Conservation (phyloP, 2,113 vertebrate genomes). For the Oceanites oceanicus region DNA sequence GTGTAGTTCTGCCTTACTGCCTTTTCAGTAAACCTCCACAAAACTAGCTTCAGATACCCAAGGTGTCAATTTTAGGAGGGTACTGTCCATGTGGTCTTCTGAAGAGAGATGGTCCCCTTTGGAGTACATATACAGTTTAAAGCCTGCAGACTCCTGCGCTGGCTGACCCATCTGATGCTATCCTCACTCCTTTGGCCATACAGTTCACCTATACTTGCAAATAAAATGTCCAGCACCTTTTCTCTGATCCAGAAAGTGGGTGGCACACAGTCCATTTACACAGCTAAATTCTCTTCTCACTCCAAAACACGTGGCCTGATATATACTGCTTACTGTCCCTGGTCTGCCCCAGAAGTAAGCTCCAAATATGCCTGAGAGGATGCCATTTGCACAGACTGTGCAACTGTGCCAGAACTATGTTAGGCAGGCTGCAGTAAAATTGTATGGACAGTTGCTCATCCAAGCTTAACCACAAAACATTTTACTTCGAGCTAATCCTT, state of each 20-base stretch:
- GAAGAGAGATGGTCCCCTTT: not conserved
- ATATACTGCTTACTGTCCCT: not conserved
- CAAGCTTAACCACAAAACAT: not conserved
- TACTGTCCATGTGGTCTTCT: not conserved
- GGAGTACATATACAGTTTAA: not conserved
- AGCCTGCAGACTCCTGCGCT: not conserved
- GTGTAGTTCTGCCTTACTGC: not conserved
- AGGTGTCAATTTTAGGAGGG: not conserved
- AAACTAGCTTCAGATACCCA: not conserved
- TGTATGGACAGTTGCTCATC: not conserved
- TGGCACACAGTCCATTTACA: rapidly evolving
- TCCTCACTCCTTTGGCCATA: not conserved
- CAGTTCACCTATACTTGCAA: not conserved
- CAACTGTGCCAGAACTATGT: not conserved
- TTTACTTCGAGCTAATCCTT: not conserved
- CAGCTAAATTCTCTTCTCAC: not conserved
- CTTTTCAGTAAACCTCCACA: not conserved
- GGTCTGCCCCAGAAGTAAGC: not conserved
- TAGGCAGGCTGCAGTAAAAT: not conserved
- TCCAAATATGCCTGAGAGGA: not conserved
- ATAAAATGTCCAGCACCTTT: not conserved
- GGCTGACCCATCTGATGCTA: not conserved
- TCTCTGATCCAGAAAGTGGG: not conserved
- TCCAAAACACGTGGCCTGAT: not conserved
- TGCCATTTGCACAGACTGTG: not conserved